These are phyloP conservation scores for Iguana delicatissima DNA, from an alignment of 2,797 vertebrate genomes.

Conservation along the genomic window DNA sequence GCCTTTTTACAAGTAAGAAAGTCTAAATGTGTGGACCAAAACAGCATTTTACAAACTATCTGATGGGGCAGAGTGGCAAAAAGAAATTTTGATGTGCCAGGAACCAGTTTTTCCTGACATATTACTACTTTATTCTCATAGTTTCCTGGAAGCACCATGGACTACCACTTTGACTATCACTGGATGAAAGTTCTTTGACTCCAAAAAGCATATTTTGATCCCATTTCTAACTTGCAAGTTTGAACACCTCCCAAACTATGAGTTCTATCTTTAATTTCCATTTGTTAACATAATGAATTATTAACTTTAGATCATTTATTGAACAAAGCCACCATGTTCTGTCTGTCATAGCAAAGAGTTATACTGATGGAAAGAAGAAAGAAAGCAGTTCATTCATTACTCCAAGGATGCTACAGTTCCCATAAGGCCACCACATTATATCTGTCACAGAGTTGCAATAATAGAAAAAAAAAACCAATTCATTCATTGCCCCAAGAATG, in stretches of 20 bases:
- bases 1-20: too few species aligned
- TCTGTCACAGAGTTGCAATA: neutral
- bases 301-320: conserved; percentile 20
- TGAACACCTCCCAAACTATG: conserved; percentile 9
- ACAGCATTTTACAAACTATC: too few species aligned
- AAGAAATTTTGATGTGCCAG: too few species aligned
- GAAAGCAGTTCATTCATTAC: neutral
- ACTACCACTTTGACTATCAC: too few species aligned
- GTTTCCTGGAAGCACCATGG: too few species aligned
- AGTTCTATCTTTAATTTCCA: conserved; percentile 26
- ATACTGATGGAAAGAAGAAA: neutral
- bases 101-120: too few species aligned
- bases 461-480: neutral
- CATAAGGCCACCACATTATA: neutral
- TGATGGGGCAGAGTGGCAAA: too few species aligned
- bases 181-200: neutral
- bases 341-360: conserved; percentile 6
- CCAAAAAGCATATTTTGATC: neutral
- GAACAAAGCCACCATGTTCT: conserved; percentile 16
- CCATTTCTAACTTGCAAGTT: neutral
- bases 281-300: conserved; percentile 8
- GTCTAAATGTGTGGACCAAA: too few species aligned
- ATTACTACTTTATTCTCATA: too few species aligned
- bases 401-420: fast-evolving
- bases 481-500: neutral